phyloP scores from a whole-genome alignment of 1,140 invertebrate species.

The Drosophila insularis region DNA sequence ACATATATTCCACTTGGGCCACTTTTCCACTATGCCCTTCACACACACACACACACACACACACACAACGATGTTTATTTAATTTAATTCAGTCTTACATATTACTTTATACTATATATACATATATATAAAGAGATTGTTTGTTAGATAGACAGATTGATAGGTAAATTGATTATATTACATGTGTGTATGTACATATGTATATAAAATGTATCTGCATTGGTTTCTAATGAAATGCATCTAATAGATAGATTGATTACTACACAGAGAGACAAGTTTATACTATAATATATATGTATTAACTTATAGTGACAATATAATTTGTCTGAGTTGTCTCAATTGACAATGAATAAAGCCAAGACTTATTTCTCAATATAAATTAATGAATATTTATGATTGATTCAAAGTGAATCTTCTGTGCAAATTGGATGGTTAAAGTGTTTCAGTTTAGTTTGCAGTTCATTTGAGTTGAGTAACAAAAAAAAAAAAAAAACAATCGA shows the following conservation, averaged over 20 bases:
- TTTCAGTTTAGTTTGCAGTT: not conserved
- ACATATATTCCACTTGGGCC: not conserved
- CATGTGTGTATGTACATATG: not conserved
- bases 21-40: conserved; percentile 48
- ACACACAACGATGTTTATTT: conserved; percentile 26
- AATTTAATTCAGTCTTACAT: not conserved
- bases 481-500: conserved; percentile 31
- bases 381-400: too few relatives aligned
- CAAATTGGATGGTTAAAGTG: not conserved
- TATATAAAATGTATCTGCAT: not conserved
- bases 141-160: not conserved
- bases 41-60: conserved; percentile 3
- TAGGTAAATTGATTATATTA: not conserved
- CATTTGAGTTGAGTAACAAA: conserved; percentile 25
- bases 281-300: not conserved
- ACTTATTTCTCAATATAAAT: not conserved
- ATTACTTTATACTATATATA: not conserved
- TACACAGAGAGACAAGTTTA: not conserved
- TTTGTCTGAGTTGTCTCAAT: too few relatives aligned
- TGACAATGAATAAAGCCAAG: too few relatives aligned
- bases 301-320: too few relatives aligned
- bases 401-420: conserved; percentile 19
- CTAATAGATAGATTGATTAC: not conserved
- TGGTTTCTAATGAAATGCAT: not conserved
- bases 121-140: not conserved